Conservation (phyloP, 2,888 invertebrate genomes). For the Cephus spinipes region DNA sequence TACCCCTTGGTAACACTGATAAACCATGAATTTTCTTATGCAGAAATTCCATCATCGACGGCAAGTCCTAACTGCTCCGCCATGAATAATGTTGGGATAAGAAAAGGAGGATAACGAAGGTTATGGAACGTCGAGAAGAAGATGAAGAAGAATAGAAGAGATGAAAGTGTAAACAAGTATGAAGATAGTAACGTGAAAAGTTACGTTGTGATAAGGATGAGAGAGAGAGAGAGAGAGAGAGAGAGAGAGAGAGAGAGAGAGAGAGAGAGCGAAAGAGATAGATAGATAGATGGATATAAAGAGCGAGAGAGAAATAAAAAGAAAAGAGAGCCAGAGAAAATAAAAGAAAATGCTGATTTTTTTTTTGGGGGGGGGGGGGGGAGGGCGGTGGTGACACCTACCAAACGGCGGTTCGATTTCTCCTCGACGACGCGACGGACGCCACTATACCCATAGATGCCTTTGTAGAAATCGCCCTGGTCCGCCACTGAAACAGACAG, state of each 20-base stretch:
- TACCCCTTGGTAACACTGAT: neutral
- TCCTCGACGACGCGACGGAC: slow-evolving; percentile 74
- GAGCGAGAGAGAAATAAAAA: no score
- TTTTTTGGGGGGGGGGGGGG: neutral
- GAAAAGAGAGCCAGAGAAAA: no score
- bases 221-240: slow-evolving; percentile 23
- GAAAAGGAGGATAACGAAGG: neutral
- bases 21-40: neutral
- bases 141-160: slow-evolving; percentile 30
- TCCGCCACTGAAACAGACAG: slow-evolving; percentile 75
- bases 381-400: slow-evolving; percentile 70
- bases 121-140: slow-evolving; percentile 27
- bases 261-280: slow-evolving; percentile 14
- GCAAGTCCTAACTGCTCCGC: slow-evolving; percentile 2
- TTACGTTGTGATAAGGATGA: slow-evolving; percentile 12
- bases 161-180: neutral
- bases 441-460: slow-evolving; percentile 82
- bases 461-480: slow-evolving; percentile 90
- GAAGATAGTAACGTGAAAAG: neutral
- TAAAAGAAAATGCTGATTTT: neutral
- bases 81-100: neutral
- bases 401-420: slow-evolving; percentile 77
- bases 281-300: no score
- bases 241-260: slow-evolving; percentile 25
- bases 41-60: neutral